phyloP scores from a whole-genome alignment of 2,797 vertebrate species.

The Platyrinchus mystaceus region DNA sequence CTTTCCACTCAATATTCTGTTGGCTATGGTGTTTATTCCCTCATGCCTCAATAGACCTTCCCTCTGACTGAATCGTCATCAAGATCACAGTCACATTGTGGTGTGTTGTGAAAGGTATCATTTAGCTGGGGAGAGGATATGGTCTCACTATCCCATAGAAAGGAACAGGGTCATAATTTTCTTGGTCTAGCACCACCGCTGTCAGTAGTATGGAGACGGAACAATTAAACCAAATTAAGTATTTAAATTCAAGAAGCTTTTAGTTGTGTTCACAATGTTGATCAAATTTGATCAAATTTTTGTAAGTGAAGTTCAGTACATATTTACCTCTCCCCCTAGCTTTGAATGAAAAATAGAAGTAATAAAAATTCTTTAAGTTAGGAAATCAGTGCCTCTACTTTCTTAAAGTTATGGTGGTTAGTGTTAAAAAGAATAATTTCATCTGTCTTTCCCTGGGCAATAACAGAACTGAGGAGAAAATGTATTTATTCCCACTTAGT shows the following conservation, averaged over 20 bases:
- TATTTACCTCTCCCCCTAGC: not conserved
- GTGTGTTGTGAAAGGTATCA: not conserved
- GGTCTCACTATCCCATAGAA: not conserved
- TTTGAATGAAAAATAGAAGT: not conserved
- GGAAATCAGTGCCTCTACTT: not conserved
- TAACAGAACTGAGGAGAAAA: not conserved
- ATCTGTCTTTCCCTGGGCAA: not conserved
- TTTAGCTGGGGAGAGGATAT: not conserved
- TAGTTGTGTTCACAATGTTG: not conserved
- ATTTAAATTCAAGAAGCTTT: not conserved
- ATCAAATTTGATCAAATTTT: not conserved
- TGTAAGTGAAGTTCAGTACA: not conserved
- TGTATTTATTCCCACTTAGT: not conserved
- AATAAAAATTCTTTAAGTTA: not conserved
- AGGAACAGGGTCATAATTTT: not conserved
- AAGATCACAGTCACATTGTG: not conserved
- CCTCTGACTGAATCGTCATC: not conserved
- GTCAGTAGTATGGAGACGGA: not conserved
- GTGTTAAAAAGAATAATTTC: not conserved
- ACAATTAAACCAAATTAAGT: not conserved
- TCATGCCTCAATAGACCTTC: not conserved
- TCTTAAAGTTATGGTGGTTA: not conserved
- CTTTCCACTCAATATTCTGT: not conserved
- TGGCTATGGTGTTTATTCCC: not conserved
- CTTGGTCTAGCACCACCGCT: not conserved